A percentile compares a stretch with the other conserved stretches of the same genome.
These are phyloP conservation scores for Scaptomyza graminum DNA, from an alignment of 1,140 invertebrate genomes.

Conservation along the genomic window DNA sequence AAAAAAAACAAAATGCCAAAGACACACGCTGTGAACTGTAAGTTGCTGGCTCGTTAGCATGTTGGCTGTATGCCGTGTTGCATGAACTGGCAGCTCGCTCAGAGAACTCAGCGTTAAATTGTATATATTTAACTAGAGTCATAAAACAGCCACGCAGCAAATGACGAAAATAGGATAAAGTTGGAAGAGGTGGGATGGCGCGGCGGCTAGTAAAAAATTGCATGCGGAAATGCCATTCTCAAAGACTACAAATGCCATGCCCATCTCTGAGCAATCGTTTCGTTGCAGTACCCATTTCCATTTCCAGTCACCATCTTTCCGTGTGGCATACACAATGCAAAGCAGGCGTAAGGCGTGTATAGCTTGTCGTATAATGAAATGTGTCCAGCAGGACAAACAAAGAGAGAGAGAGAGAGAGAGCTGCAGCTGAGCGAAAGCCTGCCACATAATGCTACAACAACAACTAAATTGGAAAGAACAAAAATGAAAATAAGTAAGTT, in stretches of 20 bases:
- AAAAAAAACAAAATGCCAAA: conserved; percentile 8
- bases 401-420: conserved; percentile 24
- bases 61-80: conserved; percentile 13
- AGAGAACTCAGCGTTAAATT: conserved; percentile 72
- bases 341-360: conserved; percentile 49
- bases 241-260: conserved; percentile 70
- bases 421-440: conserved; percentile 30
- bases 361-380: conserved; percentile 68
- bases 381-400: conserved; percentile 74
- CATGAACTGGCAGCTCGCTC: conserved; percentile 13
- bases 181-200: too few relatives aligned
- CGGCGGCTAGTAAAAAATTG: conserved; percentile 66
- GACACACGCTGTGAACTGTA: conserved; percentile 28
- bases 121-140: conserved; percentile 72
- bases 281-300: conserved; percentile 2
- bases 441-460: conserved; percentile 5
- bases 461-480: conserved; percentile 1
- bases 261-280: conserved; percentile 35
- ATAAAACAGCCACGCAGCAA: conserved; percentile 44
- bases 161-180: conserved; percentile 40
- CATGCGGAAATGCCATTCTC: conserved; percentile 80
- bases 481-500: conserved; percentile 69
- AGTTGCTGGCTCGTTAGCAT: conserved; percentile 55
- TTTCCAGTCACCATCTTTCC: background rate
- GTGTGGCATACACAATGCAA: conserved; percentile 59